phyloP scores from a whole-genome alignment of 2,888 invertebrate species.

The Sericinus montela region DNA sequence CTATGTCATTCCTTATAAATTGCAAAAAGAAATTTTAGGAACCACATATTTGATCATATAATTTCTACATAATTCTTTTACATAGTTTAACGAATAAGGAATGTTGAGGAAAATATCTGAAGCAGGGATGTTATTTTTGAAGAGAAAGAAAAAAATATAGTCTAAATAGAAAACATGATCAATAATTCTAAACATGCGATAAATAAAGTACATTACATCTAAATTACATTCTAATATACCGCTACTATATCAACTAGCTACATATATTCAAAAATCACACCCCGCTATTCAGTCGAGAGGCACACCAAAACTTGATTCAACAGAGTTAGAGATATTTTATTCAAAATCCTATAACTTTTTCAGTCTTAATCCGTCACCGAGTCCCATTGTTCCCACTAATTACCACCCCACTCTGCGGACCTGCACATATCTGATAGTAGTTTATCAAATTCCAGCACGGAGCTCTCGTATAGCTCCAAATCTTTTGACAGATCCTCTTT shows the following conservation, averaged over 20 bases:
- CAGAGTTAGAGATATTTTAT: constrained; percentile 21
- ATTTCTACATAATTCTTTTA: background rate
- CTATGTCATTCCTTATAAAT: background rate
- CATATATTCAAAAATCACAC: constrained; percentile 10
- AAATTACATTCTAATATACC: constrained; percentile 1
- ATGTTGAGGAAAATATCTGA: constrained; percentile 4
- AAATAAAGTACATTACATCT: background rate
- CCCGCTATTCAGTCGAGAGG: constrained; percentile 9
- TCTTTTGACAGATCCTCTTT: constrained; percentile 82
- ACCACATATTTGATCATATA: constrained; percentile 2
- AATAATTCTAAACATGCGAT: background rate
- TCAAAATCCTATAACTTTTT: constrained; percentile 23
- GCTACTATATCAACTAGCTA: too few species aligned
- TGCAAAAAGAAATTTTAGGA: constrained; percentile 5
- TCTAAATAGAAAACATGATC: background rate
- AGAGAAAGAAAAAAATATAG: background rate
- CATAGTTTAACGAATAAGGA: constrained; percentile 2
- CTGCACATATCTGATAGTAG: constrained; percentile 85
- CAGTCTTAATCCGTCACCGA: constrained; percentile 36
- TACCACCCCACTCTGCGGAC: constrained; percentile 80
- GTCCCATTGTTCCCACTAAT: constrained; percentile 37
- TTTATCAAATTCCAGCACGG: constrained; percentile 86
- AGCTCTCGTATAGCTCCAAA: constrained; percentile 86
- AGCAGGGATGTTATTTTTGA: constrained; percentile 7
- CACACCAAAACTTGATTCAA: constrained; percentile 15